Evolutionary conservation across 2,797 vertebrate species (phyloP).

Genomic region (Podargus strigoides): DNA sequence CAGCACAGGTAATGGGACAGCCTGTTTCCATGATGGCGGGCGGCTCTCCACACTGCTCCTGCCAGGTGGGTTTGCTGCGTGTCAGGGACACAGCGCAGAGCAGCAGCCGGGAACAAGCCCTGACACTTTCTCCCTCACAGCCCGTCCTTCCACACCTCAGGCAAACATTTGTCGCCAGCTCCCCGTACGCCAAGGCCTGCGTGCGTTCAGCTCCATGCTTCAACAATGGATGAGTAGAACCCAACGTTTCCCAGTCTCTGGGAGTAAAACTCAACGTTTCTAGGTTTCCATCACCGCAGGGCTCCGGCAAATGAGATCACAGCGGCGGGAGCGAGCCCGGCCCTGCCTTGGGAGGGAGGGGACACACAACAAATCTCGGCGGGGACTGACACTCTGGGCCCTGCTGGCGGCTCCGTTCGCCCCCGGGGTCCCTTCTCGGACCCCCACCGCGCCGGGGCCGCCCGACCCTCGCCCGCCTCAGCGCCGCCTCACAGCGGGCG

Average conservation of each 20-base stretch:
- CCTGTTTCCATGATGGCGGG: rapidly evolving
- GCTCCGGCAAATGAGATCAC: background rate
- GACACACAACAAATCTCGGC: rapidly evolving
- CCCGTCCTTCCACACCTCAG: background rate
- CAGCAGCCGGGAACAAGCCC: too few species aligned
- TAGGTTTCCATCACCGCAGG: background rate
- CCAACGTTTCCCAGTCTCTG: background rate
- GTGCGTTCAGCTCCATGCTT: rapidly evolving
- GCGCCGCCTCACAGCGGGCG: background rate
- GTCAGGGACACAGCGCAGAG: too few species aligned
- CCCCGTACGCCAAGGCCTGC: rapidly evolving
- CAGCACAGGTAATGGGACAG: background rate
- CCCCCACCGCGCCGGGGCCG: background rate
- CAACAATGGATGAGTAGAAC: background rate
- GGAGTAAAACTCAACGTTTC: background rate
- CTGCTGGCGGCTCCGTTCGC: rapidly evolving
- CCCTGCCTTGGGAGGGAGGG: background rate
- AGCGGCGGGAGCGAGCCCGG: background rate
- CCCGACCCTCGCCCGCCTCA: background rate
- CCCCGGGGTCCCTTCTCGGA: too few species aligned
- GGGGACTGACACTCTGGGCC: rapidly evolving
- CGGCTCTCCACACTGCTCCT: rapidly evolving
- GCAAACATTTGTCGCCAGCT: background rate
- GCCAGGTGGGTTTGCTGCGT: too few species aligned
- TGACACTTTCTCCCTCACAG: background rate